These are phyloP conservation scores for Idaea straminata DNA, from an alignment of 2,888 invertebrate genomes.

Conservation along the genomic window DNA sequence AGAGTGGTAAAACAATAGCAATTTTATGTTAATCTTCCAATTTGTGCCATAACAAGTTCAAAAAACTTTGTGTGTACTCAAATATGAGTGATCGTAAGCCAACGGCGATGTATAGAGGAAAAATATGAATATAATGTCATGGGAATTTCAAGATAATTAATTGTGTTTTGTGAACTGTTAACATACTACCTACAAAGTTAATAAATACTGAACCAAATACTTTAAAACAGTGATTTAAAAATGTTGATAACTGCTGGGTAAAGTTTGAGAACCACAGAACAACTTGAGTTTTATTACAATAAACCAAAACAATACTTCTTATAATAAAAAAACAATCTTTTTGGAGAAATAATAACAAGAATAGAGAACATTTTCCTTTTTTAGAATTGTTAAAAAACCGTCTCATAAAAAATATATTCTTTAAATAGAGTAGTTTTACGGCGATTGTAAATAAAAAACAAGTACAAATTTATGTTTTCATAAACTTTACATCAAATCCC, in stretches of 20 bases:
- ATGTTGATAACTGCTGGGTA: neutral
- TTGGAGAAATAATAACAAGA: no score
- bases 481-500: no score
- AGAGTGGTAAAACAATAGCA: neutral
- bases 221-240: neutral
- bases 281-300: neutral
- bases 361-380: no score
- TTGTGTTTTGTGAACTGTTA: neutral
- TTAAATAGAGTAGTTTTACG: no score
- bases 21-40: neutral
- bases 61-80: slow-evolving; percentile 16
- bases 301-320: no score
- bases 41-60: neutral
- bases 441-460: no score
- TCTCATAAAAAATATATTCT: no score
- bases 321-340: no score
- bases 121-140: slow-evolving; percentile 16
- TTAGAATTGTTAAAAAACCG: no score
- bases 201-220: neutral
- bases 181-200: neutral
- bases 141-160: neutral
- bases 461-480: no score
- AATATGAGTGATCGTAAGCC: neutral
- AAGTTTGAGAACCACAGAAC: neutral
- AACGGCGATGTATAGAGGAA: slow-evolving; percentile 17